Conservation (phyloP, 2,888 invertebrate species). For the Caenorhabditis zanzibari region DNA sequence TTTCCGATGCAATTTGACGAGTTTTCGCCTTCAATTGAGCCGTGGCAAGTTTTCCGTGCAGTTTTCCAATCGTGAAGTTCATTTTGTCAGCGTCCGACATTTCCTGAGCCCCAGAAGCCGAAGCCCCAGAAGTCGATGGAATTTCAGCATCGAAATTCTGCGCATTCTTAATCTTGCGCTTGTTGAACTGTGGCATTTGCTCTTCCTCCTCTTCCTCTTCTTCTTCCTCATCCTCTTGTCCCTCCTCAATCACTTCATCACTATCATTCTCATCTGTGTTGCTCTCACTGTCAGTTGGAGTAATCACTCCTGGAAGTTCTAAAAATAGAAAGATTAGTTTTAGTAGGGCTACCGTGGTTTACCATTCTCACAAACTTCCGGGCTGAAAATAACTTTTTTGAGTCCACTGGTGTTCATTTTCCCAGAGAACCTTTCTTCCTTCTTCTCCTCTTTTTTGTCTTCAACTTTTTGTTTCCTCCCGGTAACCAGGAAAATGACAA, state of each 20-base stretch:
- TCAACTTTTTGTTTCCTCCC: conserved; percentile 1
- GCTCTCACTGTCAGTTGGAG: neutral
- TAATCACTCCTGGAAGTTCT: conserved; percentile 1
- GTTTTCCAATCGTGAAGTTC: conserved; percentile 67
- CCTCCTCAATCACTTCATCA: conserved; percentile 9
- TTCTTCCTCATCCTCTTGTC: neutral
- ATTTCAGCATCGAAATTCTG: conserved; percentile 7
- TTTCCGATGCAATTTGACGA: conserved; percentile 73
- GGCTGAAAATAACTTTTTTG: conserved; percentile 48
- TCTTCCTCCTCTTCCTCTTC: conserved; percentile 22
- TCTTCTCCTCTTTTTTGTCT: conserved; percentile 5
- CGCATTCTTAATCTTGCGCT: conserved; percentile 24
- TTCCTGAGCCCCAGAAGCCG: neutral
- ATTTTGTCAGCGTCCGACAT: conserved; percentile 45
- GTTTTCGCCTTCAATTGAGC: conserved; percentile 79
- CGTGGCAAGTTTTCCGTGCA: conserved; percentile 82
- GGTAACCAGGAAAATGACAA: neutral
- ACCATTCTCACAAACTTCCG: conserved; percentile 52
- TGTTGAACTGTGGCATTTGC: conserved; percentile 41
- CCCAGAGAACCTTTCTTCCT: conserved; percentile 10
- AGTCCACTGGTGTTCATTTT: conserved; percentile 26
- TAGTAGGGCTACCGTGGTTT: neutral
- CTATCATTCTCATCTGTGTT: conserved; percentile 16
- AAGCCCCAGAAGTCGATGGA: conserved; percentile 27
- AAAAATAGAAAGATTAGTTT: neutral